A percentile compares a stretch with the other conserved stretches of the same genome.
Evolutionary conservation across 2,797 vertebrate species (phyloP).

Genomic region (Linurgus olivaceus): DNA sequence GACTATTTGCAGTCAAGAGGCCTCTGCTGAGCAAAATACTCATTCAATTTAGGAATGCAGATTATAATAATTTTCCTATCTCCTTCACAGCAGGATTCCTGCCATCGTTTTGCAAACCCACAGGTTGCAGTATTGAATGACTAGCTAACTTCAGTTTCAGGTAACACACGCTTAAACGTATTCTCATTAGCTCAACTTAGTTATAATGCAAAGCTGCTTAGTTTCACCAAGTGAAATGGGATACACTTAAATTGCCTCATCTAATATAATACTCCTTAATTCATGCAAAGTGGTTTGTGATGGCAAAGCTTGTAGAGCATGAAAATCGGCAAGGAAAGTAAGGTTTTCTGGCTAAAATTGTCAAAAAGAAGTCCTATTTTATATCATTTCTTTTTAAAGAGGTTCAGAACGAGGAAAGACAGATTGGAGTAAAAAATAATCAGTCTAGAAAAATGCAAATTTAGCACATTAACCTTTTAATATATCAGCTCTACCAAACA

Average conservation of each 20-base stretch:
- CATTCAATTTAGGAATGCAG: slow-evolving; percentile 74
- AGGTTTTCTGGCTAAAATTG: slow-evolving; percentile 52
- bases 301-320: slow-evolving; percentile 58
- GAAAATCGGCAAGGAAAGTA: slow-evolving; percentile 28
- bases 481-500: slow-evolving; percentile 17
- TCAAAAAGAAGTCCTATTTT: slow-evolving; percentile 30
- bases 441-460: slow-evolving; percentile 14
- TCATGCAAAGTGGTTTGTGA: slow-evolving; percentile 68
- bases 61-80: slow-evolving; percentile 79
- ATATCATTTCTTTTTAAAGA: background rate
- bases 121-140: slow-evolving; percentile 55
- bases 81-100: slow-evolving; percentile 69
- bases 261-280: slow-evolving; percentile 61
- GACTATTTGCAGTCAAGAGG: slow-evolving; percentile 73
- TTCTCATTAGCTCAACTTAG: slow-evolving; percentile 60
- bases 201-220: slow-evolving; percentile 68
- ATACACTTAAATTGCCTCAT: slow-evolving; percentile 60
- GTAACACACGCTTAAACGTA: slow-evolving; percentile 38
- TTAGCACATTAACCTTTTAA: slow-evolving; percentile 12
- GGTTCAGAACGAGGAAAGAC: background rate
- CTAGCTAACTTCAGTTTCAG: slow-evolving; percentile 61
- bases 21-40: slow-evolving; percentile 77
- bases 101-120: slow-evolving; percentile 65
- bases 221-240: slow-evolving; percentile 61
- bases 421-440: slow-evolving; percentile 20